Conservation (phyloP, 1,140 invertebrate genomes). For the Psilanteris sp. region DNA sequence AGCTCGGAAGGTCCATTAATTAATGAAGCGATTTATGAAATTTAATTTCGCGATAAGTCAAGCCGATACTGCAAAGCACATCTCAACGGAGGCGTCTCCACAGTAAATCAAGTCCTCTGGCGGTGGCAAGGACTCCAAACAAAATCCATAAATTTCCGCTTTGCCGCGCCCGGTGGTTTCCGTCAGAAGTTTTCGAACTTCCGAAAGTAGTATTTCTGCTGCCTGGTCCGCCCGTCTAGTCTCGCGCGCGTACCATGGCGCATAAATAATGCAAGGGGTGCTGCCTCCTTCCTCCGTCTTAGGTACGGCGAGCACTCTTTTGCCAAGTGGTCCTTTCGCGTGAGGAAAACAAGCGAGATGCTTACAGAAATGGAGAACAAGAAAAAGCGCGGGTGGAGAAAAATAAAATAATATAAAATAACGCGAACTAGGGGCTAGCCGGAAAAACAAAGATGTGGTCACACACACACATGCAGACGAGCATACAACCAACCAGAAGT, state of each 20-base stretch:
- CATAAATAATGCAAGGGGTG: constrained; percentile 73
- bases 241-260: constrained; percentile 56
- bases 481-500: constrained; percentile 20
- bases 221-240: constrained; percentile 61
- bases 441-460: constrained; percentile 5
- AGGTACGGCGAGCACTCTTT: constrained; percentile 44
- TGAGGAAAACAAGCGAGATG: constrained; percentile 41
- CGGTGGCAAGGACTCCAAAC: constrained; percentile 73
- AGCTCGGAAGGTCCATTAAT: constrained; percentile 36
- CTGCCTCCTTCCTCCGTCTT: constrained; percentile 48
- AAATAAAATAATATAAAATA: constrained; percentile 46
- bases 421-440: neutral
- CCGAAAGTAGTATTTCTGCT: constrained; percentile 77
- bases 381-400: constrained; percentile 14
- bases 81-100: constrained; percentile 63
- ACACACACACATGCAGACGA: neutral
- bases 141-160: constrained; percentile 79
- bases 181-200: constrained; percentile 77
- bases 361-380: constrained; percentile 16
- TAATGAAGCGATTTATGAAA: constrained; percentile 60
- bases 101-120: constrained; percentile 72
- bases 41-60: constrained; percentile 58
- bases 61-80: constrained; percentile 59
- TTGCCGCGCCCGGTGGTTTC: constrained; percentile 76
- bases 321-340: constrained; percentile 51